Percentiles rank a stretch among this genome's conserved stretches.
Conservation (phyloP, 2,888 invertebrate genomes). For the Scelioninae gen. 2 region DNA sequence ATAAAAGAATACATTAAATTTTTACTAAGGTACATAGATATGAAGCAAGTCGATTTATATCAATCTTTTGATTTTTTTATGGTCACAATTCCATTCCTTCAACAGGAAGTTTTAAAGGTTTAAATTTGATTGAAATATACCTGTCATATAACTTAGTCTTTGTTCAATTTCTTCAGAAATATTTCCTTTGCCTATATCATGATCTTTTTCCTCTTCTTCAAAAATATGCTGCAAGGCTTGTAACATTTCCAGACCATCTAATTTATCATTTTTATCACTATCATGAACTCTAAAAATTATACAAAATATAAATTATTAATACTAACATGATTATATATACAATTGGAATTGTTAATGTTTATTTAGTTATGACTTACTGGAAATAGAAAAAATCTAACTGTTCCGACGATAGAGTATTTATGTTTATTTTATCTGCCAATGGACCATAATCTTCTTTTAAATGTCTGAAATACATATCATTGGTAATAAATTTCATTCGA, state of each 20-base stretch:
- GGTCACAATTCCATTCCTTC: no score
- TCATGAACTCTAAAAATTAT: slow-evolving; percentile 85
- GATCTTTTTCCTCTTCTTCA: slow-evolving; percentile 73
- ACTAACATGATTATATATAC: slow-evolving; percentile 56
- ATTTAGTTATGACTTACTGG: slow-evolving; percentile 74
- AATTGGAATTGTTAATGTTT: neutral
- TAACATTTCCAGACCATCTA: slow-evolving; percentile 93
- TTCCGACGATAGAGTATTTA: slow-evolving; percentile 87
- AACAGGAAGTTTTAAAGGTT: no score
- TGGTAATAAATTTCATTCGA: neutral
- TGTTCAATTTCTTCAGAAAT: slow-evolving; percentile 55
- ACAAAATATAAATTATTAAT: no score
- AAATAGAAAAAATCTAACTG: slow-evolving; percentile 92
- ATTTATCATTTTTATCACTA: slow-evolving; percentile 89
- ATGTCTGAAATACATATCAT: slow-evolving; percentile 78
- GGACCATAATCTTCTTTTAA: slow-evolving; percentile 86
- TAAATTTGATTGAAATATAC: slow-evolving; percentile 53
- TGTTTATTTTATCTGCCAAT: slow-evolving; percentile 79
- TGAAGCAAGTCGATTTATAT: no score
- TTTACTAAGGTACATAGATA: no score
- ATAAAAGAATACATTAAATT: no score
- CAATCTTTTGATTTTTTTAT: no score
- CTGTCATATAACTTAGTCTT: slow-evolving; percentile 66
- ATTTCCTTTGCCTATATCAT: slow-evolving; percentile 60
- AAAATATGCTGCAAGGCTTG: slow-evolving; percentile 87